Conservation (phyloP, 2,888 invertebrate genomes). For the Trichopoda pennipes region DNA sequence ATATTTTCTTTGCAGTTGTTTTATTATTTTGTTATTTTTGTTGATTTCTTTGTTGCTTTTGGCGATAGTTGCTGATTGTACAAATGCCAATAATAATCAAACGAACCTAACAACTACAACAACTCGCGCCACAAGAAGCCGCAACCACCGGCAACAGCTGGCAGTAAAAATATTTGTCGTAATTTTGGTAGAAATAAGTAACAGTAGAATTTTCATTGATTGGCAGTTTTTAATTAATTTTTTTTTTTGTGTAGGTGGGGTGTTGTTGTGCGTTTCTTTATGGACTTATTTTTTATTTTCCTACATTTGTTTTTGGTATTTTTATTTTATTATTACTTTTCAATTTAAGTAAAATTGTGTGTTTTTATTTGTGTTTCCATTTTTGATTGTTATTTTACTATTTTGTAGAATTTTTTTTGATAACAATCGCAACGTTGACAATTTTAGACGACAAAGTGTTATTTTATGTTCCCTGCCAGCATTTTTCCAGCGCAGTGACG, state of each 20-base stretch:
- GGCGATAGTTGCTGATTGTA: slow-evolving; percentile 25
- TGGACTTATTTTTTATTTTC: neutral
- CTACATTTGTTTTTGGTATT: neutral
- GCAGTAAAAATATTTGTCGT: slow-evolving; percentile 12
- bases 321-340: slow-evolving; percentile 28
- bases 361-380: slow-evolving; percentile 17
- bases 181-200: neutral
- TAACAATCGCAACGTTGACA: slow-evolving; percentile 30
- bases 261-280: slow-evolving; percentile 29
- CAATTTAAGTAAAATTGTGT: slow-evolving; percentile 24
- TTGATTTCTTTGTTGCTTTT: slow-evolving; percentile 33
- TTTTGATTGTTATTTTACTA: slow-evolving; percentile 45
- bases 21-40: slow-evolving; percentile 10
- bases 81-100: slow-evolving; percentile 43
- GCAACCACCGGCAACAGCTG: slow-evolving; percentile 13
- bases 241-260: slow-evolving; percentile 47
- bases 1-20: neutral
- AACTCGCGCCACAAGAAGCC: slow-evolving; percentile 31
- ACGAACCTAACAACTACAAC: slow-evolving; percentile 31
- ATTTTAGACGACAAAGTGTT: slow-evolving; percentile 30
- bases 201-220: slow-evolving; percentile 41
- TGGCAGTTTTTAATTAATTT: slow-evolving; percentile 67
- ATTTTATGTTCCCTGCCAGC: slow-evolving; percentile 12
- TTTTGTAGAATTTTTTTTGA: neutral
- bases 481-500: neutral